These are phyloP conservation scores for Baronia brevicornis DNA, from an alignment of 2,888 invertebrate species.

Conservation along the genomic window DNA sequence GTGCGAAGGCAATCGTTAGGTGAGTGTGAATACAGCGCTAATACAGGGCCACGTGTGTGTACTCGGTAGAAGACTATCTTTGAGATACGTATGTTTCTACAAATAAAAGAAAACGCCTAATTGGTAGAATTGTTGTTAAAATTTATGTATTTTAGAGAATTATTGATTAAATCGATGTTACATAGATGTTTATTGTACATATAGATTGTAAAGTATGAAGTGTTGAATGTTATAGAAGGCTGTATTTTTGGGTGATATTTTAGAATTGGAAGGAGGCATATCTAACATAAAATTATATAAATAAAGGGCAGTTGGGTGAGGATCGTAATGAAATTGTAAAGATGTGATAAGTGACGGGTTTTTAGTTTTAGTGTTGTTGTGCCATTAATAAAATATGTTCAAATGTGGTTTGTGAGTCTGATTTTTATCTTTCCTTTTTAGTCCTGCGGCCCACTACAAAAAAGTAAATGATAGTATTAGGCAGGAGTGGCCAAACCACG, in stretches of 20 bases:
- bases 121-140: slow-evolving; percentile 67
- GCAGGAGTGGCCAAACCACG: too few relatives aligned
- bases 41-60: slow-evolving; percentile 37
- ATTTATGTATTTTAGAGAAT: slow-evolving; percentile 73
- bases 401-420: slow-evolving; percentile 51
- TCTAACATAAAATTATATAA: slow-evolving; percentile 60
- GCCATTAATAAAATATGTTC: slow-evolving; percentile 74
- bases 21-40: too few relatives aligned
- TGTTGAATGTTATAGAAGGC: slow-evolving; percentile 69
- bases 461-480: not conserved
- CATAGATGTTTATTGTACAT: slow-evolving; percentile 74
- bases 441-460: slow-evolving; percentile 6
- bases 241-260: slow-evolving; percentile 76
- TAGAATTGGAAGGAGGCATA: slow-evolving; percentile 59
- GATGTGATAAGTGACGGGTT: slow-evolving; percentile 61
- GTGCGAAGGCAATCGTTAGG: too few relatives aligned
- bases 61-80: slow-evolving; percentile 24
- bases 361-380: slow-evolving; percentile 73
- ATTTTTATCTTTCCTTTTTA: slow-evolving; percentile 14
- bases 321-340: slow-evolving; percentile 44
- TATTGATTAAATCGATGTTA: slow-evolving; percentile 75
- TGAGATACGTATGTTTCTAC: slow-evolving; percentile 51
- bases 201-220: slow-evolving; percentile 56
- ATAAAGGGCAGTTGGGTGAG: slow-evolving; percentile 29
- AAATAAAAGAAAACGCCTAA: slow-evolving; percentile 54